Base-by-base conservation (phyloP, 2,797 vertebrate species). In the Labeo calbasu region DNA sequence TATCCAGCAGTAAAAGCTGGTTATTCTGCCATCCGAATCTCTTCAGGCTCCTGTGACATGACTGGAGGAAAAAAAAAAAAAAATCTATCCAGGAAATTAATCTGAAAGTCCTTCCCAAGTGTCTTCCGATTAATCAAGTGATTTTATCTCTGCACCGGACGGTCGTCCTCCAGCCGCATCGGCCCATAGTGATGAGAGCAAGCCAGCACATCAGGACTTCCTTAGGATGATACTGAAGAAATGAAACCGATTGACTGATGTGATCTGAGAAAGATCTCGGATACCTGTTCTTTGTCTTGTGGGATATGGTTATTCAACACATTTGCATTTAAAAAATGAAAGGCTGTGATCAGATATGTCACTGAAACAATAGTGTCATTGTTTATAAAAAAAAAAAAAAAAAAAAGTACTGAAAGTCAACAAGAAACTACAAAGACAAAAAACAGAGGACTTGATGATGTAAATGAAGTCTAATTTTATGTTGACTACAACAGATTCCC, bases 211-310 rank as follows among this genome's bases (percentile, higher is more conserved):
- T 36, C 32, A n/a, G 82, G 69, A 40, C 70, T 21, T 85, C 65
- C 76, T 86, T 79, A 82, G 61, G 79, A 86, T 78, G 78, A 86
- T 86, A 85, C 82, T 86, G 72, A 83, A 86, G 50, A 82, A 88
- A 73, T 69, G 69, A 51, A 66, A 63, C 78, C 84, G 78, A 85
- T 46, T 81, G 86, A 87, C 72, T 79, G 83, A 89, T 88, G 71
- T 4, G 25, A 50, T 61, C 21, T 71, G 65, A 55, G 84, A 78
- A 79, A 82, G 77, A 69, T 25, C 40, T 28, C 50, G 71, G 77
- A 69, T 87, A 73, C 77, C 84, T 51, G 77, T 77, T 68, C 14
- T 57, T 61, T 48, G n/a, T 72, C 70, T 73, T 7, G 5, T 70
- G 36, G 68, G 40, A 70, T n/a, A 19, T 19, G n/a, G 2, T 71